These are phyloP conservation scores for Gulo gulo DNA, from an alignment of 2,113 vertebrate species.

Conservation along the genomic window DNA sequence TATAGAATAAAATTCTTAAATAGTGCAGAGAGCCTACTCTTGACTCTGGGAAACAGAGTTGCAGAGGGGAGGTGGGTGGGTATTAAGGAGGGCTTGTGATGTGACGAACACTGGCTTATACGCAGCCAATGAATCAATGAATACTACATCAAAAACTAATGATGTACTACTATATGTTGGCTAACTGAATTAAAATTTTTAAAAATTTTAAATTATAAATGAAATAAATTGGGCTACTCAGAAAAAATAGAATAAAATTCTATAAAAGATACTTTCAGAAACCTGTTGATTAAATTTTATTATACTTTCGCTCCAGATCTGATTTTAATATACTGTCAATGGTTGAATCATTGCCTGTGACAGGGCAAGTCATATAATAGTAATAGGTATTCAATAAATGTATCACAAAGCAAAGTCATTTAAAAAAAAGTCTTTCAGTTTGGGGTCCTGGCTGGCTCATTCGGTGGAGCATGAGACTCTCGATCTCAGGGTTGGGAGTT, in stretches of 20 bases:
- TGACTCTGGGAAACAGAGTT: background rate
- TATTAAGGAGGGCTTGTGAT: background rate
- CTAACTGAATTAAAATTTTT: no score
- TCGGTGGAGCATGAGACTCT: background rate
- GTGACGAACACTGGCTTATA: background rate
- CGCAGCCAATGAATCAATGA: background rate
- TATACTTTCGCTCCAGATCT: slow-evolving; percentile 11
- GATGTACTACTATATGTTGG: background rate
- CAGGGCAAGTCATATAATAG: background rate
- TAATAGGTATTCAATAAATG: background rate
- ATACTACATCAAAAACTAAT: background rate
- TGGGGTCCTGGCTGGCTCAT: background rate
- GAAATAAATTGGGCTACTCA: background rate
- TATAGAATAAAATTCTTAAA: slow-evolving; percentile 4
- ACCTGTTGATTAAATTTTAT: background rate
- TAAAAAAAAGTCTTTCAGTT: background rate
- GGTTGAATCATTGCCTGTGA: background rate
- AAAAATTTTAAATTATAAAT: background rate
- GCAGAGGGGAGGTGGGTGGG: no score
- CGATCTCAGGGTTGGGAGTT: background rate
- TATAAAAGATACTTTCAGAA: slow-evolving; percentile 38
- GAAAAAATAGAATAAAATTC: background rate
- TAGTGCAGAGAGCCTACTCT: background rate
- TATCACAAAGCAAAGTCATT: background rate
- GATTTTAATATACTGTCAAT: background rate